Evolutionary conservation across 2,113 vertebrate species (phyloP).

Genomic region (Maccullochella peelii): DNA sequence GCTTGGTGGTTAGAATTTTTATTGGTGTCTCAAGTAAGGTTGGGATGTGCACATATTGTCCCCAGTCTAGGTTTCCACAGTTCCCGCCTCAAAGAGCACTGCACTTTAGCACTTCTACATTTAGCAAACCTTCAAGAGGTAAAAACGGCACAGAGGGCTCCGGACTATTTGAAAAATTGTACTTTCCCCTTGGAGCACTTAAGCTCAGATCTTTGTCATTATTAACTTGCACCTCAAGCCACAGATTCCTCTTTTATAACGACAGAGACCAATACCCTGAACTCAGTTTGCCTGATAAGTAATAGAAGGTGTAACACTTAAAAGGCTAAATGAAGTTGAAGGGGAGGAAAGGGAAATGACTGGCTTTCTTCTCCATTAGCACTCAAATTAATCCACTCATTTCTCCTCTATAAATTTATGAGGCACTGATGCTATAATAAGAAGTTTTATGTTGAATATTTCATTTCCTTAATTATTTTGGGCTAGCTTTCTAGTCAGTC

Average conservation of each 20-base stretch:
- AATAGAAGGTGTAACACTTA: conserved; percentile 53
- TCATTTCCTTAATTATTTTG: conserved; percentile 81
- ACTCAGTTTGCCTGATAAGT: conserved; percentile 33
- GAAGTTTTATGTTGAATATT: conserved; percentile 82
- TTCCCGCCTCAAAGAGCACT: conserved; percentile 39
- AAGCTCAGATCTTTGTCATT: conserved; percentile 60
- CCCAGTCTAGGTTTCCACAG: conserved; percentile 1
- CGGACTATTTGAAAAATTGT: conserved; percentile 40
- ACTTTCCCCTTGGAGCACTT: conserved; percentile 49
- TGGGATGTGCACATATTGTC: conserved; percentile 39
- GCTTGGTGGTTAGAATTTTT: conserved; percentile 8
- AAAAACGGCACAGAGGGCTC: conserved; percentile 42
- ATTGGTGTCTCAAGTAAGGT: neutral
- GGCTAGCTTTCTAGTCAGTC: conserved; percentile 49
- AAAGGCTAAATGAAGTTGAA: conserved; percentile 64
- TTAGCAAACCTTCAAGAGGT: conserved; percentile 45
- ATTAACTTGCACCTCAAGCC: conserved; percentile 53
- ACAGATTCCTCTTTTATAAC: conserved; percentile 43
- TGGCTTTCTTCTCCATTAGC: conserved; percentile 69
- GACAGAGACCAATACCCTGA: conserved; percentile 23
- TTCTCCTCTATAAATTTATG: conserved; percentile 73
- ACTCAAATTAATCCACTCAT: conserved; percentile 72
- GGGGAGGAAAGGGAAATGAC: conserved; percentile 49
- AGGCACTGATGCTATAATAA: conserved; percentile 78
- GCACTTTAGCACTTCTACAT: conserved; percentile 62